phyloP scores from a whole-genome alignment of 92 coral and sea anemone species.

The Porites lobata region DNA sequence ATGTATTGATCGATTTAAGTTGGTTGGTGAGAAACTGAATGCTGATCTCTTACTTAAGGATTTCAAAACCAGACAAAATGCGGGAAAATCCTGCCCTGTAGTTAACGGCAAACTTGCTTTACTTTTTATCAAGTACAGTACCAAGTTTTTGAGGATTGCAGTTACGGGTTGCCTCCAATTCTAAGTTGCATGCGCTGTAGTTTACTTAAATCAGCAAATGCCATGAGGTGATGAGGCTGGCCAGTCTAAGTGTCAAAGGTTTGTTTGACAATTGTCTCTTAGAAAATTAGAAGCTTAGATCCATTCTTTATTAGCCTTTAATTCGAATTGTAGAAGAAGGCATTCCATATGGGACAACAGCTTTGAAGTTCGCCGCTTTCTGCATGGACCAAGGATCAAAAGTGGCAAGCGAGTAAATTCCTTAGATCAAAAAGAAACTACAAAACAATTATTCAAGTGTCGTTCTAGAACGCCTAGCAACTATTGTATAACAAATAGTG shows the following conservation, averaged over 20 bases:
- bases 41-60: not conserved
- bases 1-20: not conserved
- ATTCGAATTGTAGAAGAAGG: not conserved
- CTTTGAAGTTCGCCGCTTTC: not conserved
- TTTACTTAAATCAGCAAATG: not conserved
- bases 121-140: not conserved
- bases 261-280: constrained; percentile 28
- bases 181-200: constrained; percentile 14
- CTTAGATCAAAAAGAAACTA: not conserved
- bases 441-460: not conserved
- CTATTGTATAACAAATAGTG: constrained; percentile 15
- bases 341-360: not conserved
- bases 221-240: constrained; percentile 27
- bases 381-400: not conserved
- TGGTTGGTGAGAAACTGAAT: not conserved
- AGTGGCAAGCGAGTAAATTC: not conserved
- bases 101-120: not conserved
- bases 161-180: not conserved
- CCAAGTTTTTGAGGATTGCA: not conserved
- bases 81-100: not conserved
- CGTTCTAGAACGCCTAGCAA: constrained; percentile 1
- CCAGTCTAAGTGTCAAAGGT: constrained; percentile 3
- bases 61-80: not conserved
- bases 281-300: not conserved
- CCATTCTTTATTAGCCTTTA: not conserved